A percentile compares a stretch with the other conserved stretches of the same genome.
phyloP scores from a whole-genome alignment of 2,888 invertebrate genomes.

The Pegoplata infirma region DNA sequence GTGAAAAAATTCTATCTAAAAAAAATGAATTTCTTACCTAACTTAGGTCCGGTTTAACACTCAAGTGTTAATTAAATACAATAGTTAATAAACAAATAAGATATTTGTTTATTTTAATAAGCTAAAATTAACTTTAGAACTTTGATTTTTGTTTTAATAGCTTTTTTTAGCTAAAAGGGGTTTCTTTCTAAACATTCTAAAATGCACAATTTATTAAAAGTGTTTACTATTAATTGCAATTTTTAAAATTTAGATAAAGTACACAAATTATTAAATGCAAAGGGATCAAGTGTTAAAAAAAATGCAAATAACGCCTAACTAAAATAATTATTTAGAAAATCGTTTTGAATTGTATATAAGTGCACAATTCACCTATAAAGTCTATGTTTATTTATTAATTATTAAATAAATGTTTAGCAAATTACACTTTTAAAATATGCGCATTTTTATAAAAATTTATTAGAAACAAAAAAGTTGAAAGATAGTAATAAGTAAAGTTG shows the following conservation, averaged over 20 bases:
- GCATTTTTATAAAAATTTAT: not conserved
- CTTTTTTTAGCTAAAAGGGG: not conserved
- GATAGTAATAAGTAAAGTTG: no score
- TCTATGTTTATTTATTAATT: no score
- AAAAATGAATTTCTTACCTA: not conserved
- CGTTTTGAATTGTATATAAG: not conserved
- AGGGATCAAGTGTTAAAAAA: not conserved
- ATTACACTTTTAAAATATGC: not conserved
- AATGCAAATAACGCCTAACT: not conserved
- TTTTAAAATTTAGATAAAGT: not conserved
- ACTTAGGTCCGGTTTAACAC: conserved; percentile 70
- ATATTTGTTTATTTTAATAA: not conserved
- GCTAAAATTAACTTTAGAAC: not conserved
- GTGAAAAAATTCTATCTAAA: not conserved
- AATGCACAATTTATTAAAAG: not conserved
- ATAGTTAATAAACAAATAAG: conserved; percentile 4
- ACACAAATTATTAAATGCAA: not conserved
- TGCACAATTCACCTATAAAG: no score
- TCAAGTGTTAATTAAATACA: conserved; percentile 69
- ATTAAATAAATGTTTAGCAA: no score
- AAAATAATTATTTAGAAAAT: not conserved
- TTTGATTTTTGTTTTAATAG: not conserved
- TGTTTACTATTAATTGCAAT: not conserved
- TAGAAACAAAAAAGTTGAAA: not conserved
- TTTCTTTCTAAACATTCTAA: not conserved